A percentile compares a stretch with the other conserved stretches of the same genome.
Conservation (phyloP, 2,113 vertebrate genomes). For the Mystacornis crossleyi region DNA sequence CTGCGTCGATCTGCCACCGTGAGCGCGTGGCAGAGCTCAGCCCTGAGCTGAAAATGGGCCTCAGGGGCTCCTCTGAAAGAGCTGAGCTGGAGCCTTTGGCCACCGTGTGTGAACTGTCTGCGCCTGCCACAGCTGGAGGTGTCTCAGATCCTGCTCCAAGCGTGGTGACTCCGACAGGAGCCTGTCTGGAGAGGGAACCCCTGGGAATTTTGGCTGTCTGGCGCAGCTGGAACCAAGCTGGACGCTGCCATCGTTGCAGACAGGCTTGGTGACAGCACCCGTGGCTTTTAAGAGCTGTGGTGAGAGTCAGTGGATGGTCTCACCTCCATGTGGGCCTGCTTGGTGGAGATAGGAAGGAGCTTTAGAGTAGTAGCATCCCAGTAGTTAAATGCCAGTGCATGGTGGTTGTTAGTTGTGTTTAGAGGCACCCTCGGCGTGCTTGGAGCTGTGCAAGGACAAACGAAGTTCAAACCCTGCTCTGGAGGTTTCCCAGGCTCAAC, state of each 20-base stretch:
- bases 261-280: neutral
- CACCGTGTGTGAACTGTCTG: neutral
- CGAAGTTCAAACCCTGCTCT: neutral
- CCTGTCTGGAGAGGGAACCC: neutral
- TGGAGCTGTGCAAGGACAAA: neutral
- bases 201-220: neutral
- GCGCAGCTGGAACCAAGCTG: neutral
- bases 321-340: neutral
- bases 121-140: neutral
- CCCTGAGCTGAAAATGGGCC: neutral
- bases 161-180: neutral
- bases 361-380: neutral
- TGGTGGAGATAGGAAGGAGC: neutral
- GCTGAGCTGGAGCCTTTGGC: neutral
- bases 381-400: neutral
- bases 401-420: constrained; percentile 17
- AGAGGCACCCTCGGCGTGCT: neutral
- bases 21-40: neutral
- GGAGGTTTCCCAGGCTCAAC: neutral
- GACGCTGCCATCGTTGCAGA: neutral
- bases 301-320: neutral
- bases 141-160: neutral
- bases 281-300: neutral
- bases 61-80: neutral
- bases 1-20: rapidly evolving